Percentiles rank a stretch among this genome's conserved stretches.
Evolutionary conservation across 2,113 vertebrate genomes (phyloP).

Genomic region (Desmodus rotundus): DNA sequence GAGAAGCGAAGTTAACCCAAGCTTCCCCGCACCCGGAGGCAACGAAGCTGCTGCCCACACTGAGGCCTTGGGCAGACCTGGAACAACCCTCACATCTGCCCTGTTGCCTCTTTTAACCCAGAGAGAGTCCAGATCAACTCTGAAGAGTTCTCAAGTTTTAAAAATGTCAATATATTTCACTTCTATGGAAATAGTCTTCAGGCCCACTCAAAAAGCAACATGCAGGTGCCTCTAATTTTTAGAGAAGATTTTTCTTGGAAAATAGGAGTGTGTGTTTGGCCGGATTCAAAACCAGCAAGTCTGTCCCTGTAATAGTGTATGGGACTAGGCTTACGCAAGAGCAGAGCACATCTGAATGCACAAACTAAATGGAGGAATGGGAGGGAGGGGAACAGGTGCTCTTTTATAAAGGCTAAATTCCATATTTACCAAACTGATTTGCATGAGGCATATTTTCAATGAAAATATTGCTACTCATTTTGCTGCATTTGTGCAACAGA

Average conservation of each 20-base stretch:
- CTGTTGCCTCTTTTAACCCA: neutral
- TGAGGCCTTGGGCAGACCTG: neutral
- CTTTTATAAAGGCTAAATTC: conserved; percentile 79
- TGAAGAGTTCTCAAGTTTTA: neutral
- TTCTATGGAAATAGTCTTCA: neutral
- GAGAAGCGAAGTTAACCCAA: conserved; percentile 59
- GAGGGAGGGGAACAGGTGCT: conserved; percentile 73
- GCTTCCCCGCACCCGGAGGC: neutral
- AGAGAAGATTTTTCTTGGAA: conserved; percentile 52
- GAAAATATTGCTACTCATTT: conserved; percentile 79
- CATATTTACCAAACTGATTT: conserved; percentile 79
- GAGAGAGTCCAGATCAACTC: neutral
- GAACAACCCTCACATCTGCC: neutral
- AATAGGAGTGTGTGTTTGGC: conserved; percentile 53
- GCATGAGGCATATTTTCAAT: conserved; percentile 78
- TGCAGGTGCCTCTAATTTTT: conserved; percentile 56
- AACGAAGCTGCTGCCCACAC: neutral
- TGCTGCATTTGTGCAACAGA: conserved; percentile 76
- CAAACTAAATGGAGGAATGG: conserved; percentile 71
- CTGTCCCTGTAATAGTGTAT: conserved; percentile 54
- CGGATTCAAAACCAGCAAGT: conserved; percentile 64
- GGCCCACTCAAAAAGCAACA: conserved; percentile 23
- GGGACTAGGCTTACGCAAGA: conserved; percentile 54
- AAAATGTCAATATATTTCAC: conserved; percentile 12
- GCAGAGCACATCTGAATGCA: conserved; percentile 70